Evolutionary conservation across 2,888 invertebrate species (phyloP).

Genomic region (Spatulosminthurus flaviceps): DNA sequence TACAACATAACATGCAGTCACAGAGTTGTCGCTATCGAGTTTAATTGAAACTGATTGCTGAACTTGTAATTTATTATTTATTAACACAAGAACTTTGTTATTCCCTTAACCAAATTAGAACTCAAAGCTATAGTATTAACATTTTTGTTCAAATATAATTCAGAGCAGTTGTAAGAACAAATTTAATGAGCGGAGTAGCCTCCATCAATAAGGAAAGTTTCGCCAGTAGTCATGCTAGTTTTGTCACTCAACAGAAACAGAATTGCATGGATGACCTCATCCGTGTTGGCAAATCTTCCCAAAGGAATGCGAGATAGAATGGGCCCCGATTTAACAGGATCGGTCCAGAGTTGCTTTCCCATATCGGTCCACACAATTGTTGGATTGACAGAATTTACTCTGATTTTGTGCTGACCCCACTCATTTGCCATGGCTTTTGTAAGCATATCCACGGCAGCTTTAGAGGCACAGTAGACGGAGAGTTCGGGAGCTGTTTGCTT

Average conservation of each 20-base stretch:
- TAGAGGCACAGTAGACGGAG: slow-evolving; percentile 62
- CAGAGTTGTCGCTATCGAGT: too few relatives aligned
- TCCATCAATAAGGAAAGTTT: slow-evolving; percentile 56
- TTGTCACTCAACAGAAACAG: slow-evolving; percentile 77
- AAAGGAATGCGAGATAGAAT: slow-evolving; percentile 85
- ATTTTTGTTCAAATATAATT: too few relatives aligned
- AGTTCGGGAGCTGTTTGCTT: not conserved
- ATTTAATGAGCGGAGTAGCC: slow-evolving; percentile 38
- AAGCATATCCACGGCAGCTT: slow-evolving; percentile 69
- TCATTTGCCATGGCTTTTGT: slow-evolving; percentile 69
- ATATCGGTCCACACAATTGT: slow-evolving; percentile 70
- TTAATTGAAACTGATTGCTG: too few relatives aligned
- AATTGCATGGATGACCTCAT: slow-evolving; percentile 81
- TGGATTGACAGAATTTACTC: slow-evolving; percentile 70
- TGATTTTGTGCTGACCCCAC: slow-evolving; percentile 68
- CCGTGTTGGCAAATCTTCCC: slow-evolving; percentile 77
- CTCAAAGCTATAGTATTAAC: too few relatives aligned
- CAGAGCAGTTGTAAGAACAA: too few relatives aligned
- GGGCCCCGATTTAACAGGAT: slow-evolving; percentile 72
- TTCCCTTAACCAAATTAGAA: too few relatives aligned
- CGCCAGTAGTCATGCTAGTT: slow-evolving; percentile 54
- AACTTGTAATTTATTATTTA: too few relatives aligned
- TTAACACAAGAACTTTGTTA: too few relatives aligned
- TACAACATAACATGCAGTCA: too few relatives aligned
- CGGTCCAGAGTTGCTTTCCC: slow-evolving; percentile 60